Evolutionary conservation across 35 echinoderm and acorn worm genomes (phyloP).

Genomic region (Lytechinus variegatus): DNA sequence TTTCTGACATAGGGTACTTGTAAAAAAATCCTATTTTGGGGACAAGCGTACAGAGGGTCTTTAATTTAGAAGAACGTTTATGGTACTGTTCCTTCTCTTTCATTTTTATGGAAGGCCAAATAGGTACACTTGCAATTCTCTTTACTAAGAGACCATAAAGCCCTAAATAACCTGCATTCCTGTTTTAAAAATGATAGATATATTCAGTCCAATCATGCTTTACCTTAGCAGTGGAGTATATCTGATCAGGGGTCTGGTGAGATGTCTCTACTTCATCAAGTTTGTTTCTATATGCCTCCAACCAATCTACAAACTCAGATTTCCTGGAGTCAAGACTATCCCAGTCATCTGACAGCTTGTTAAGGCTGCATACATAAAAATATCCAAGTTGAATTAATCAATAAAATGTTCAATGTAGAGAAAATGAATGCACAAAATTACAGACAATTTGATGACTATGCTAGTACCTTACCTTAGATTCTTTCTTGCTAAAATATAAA

Average conservation of each 20-base stretch:
- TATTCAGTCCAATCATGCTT: neutral
- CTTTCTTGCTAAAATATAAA: no score
- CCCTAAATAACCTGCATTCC: no score
- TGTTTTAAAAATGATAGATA: neutral
- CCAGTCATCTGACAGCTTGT: slow-evolving; percentile 55
- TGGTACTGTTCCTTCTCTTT: no score
- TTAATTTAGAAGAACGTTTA: no score
- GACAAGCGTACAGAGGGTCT: no score
- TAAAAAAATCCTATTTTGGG: no score
- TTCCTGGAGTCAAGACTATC: slow-evolving; percentile 32
- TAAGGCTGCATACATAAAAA: slow-evolving; percentile 7
- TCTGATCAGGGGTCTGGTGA: slow-evolving; percentile 57
- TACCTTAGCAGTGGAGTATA: slow-evolving; percentile 68
- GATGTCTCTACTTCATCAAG: slow-evolving; percentile 55
- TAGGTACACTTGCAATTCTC: no score
- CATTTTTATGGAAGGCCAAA: no score
- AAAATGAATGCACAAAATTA: neutral
- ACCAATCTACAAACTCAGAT: slow-evolving; percentile 58
- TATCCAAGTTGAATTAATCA: neutral
- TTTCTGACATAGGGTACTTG: no score
- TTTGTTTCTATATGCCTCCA: slow-evolving; percentile 35
- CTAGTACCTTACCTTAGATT: no score
- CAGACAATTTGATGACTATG: no score
- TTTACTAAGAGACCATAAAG: no score
- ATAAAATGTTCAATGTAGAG: neutral